A percentile compares a stretch with the other conserved stretches of the same genome.
Conservation (phyloP, 92 coral and sea anemone species). For the Porites cylindrica region DNA sequence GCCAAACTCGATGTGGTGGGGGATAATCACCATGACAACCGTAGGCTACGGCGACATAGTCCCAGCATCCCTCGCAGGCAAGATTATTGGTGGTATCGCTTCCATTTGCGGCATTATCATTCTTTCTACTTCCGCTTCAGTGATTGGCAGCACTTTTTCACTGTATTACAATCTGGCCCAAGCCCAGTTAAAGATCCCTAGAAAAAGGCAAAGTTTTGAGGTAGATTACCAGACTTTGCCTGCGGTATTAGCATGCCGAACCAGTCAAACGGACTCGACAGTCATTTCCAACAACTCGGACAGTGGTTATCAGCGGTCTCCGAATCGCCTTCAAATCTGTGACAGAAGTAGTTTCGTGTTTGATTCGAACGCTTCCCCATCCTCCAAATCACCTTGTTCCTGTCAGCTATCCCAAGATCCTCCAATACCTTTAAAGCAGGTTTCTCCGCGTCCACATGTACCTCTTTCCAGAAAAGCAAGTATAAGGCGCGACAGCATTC, state of each 20-base stretch:
- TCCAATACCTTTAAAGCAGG: conserved; percentile 29
- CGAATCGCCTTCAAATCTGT: conserved; percentile 73
- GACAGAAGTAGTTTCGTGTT: conserved; percentile 85
- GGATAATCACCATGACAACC: conserved; percentile 97
- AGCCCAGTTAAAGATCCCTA: conserved; percentile 94
- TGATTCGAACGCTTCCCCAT: conserved; percentile 55
- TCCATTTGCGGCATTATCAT: conserved; percentile 97
- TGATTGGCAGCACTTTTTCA: conserved; percentile 97
- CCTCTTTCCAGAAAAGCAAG: conserved; percentile 82
- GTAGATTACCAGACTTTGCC: conserved; percentile 87
- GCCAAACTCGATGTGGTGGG: conserved; percentile 99
- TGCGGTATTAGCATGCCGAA: conserved; percentile 79
- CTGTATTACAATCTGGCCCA: conserved; percentile 97
- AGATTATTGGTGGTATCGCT: conserved; percentile 91
- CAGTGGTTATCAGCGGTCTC: conserved; percentile 90
- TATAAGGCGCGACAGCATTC: conserved; percentile 87
- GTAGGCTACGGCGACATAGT: conserved; percentile 97
- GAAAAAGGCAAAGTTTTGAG: conserved; percentile 78
- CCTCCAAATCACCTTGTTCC: conserved; percentile 71
- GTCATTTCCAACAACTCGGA: conserved; percentile 83
- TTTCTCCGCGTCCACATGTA: conserved; percentile 27
- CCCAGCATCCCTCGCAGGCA: conserved; percentile 87
- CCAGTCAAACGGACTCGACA: conserved; percentile 87
- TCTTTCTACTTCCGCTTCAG: conserved; percentile 94
- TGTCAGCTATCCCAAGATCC: conserved; percentile 68